phyloP scores from a whole-genome alignment of 2,888 invertebrate species.

The Epiperipatus broadwayi region DNA sequence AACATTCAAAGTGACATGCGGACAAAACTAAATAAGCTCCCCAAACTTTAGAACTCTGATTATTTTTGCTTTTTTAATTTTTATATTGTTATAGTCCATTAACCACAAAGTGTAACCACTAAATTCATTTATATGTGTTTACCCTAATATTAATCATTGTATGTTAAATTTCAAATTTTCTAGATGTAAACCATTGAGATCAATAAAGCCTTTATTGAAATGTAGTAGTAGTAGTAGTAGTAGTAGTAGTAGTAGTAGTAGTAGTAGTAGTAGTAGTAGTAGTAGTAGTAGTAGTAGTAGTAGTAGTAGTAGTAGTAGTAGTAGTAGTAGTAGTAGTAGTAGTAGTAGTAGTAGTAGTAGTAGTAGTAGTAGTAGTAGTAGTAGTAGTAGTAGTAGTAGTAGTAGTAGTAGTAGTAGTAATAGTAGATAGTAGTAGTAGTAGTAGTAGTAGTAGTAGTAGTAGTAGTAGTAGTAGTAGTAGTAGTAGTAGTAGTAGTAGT shows the following conservation, averaged over 20 bases:
- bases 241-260: conserved; percentile 12
- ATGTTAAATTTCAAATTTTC: no score
- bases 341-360: conserved; percentile 15
- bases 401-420: conserved; percentile 16
- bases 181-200: no score
- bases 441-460: conserved; percentile 13
- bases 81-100: no score
- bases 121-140: no score
- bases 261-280: conserved; percentile 16
- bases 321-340: conserved; percentile 15
- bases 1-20: no score
- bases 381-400: conserved; percentile 14
- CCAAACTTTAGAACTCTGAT: no score
- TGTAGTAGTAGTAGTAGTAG: not conserved
- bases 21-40: no score
- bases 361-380: conserved; percentile 12
- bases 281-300: conserved; percentile 15
- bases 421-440: conserved; percentile 16
- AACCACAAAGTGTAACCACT: no score
- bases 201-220: no score
- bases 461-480: conserved; percentile 13
- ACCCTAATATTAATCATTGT: no score
- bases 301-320: conserved; percentile 14
- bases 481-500: conserved; percentile 14
- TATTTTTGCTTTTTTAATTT: no score